A percentile compares a stretch with the other conserved stretches of the same genome.
Conservation (phyloP, 23 tunicate genomes). For the Ascidia mentula region DNA sequence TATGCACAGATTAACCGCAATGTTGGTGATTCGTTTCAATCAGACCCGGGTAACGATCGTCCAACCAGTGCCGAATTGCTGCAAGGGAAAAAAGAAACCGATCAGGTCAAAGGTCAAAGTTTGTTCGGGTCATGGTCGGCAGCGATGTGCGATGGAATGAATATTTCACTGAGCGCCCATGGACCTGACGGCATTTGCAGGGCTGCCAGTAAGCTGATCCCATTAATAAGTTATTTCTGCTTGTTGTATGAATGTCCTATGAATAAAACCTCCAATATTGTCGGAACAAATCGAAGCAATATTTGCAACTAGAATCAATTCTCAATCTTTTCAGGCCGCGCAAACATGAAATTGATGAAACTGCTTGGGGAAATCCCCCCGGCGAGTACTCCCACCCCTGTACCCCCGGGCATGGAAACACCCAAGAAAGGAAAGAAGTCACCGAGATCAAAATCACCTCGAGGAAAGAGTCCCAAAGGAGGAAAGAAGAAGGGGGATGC, state of each 20-base stretch:
- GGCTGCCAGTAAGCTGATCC: conserved; percentile 71
- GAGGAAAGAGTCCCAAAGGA: conserved; percentile 88
- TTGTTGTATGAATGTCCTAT: no score
- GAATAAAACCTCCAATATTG: no score
- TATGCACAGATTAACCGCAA: no score
- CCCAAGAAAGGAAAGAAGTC: conserved; percentile 63
- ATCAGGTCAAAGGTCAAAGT: conserved; percentile 24
- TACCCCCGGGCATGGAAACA: conserved; percentile 78
- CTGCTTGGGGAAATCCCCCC: conserved; percentile 72
- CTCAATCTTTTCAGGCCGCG: conserved; percentile 49
- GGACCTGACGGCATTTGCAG: conserved; percentile 69
- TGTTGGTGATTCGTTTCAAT: no score
- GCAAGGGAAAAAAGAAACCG: conserved; percentile 24
- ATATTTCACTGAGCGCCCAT: conserved; percentile 61
- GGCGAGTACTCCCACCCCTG: conserved; percentile 68
- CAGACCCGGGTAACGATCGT: conserved; percentile 5
- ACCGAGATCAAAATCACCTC: conserved; percentile 47
- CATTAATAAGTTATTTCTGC: no score
- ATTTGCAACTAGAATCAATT: background rate
- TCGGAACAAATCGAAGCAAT: no score
- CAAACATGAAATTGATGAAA: conserved; percentile 37
- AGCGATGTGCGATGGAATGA: conserved; percentile 84
- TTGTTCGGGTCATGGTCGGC: conserved; percentile 82
- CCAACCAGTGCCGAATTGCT: conserved; percentile 46
- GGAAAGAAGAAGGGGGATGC: conserved; percentile 39